Evolutionary conservation across 2,888 invertebrate species (phyloP), one percentile per base, ranked within the genome.

Genomic region (Eurytoma adleriae): DNA sequence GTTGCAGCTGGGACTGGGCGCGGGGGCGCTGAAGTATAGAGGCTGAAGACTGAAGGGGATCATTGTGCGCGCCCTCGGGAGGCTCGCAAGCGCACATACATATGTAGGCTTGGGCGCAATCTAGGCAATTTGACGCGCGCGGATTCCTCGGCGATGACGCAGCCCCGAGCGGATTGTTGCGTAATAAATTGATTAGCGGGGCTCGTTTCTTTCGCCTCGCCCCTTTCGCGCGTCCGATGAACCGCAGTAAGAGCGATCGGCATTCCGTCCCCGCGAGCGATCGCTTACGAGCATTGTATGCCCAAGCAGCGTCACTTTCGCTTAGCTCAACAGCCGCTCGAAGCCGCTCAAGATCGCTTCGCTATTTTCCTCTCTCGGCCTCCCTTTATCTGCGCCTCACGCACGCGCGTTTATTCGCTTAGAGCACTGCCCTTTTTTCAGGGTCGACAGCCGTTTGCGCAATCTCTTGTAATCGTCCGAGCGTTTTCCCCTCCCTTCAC

Each of bases 151-250:
- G 3, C 78, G 71, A 78, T 16, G 57, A 67, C 61, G 59, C 66
- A 14, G 13, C 40, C 24, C 30, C 56, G 52, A 52, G 56, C 57
- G 66, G 57, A 70, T 79, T 61, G 69, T 76, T 80, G 71, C 80
- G 77, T 80, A 80, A 80, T 79, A 71, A 79, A 79, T 75, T 75
- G 75, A 80, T 75, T 62, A 54, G 54, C 56, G 59, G 18, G 52
- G n/a, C 30, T 62, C 69, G 54, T 57, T 12, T 18, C 69, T 62
- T 20, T 61, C 16, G 75, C 75, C 79, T 80, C 75, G 70, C 76
- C 76, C 68, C 68, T 78, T 73, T 78, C 71, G 64, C 69, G 57
- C 66, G 79, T 70, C 30, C 79, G 74, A 79, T 79, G 74, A 79
- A 74, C 79, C 72, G 57, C 79, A 59, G 24, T 5, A 30, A 18